Conservation (phyloP, 2,113 vertebrate genomes). For the Tenebrosternarchus preto region DNA sequence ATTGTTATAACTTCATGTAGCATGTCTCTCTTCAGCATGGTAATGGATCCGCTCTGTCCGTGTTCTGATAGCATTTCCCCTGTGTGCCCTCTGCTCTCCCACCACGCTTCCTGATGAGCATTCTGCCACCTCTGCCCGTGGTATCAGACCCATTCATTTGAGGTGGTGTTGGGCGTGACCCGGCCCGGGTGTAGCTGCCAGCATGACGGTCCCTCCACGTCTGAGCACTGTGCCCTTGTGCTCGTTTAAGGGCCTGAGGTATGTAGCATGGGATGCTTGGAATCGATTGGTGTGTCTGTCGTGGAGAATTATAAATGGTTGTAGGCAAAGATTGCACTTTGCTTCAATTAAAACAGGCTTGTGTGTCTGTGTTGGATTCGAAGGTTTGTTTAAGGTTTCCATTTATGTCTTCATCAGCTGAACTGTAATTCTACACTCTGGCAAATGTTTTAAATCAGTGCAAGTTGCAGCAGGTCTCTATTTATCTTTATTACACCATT, state of each 20-base stretch:
- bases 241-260: slow-evolving; percentile 15
- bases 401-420: too few species aligned
- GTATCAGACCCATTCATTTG: slow-evolving; percentile 29
- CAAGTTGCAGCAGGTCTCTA: too few species aligned
- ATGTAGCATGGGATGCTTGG: slow-evolving; percentile 9
- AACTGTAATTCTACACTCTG: too few species aligned
- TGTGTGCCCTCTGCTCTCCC: slow-evolving; percentile 3
- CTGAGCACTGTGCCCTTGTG: background rate
- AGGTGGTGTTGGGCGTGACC: slow-evolving; percentile 17
- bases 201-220: background rate
- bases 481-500: too few species aligned
- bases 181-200: background rate
- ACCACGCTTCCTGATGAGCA: slow-evolving; percentile 37
- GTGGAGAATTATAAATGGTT: slow-evolving; percentile 27
- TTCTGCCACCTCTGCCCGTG: slow-evolving; percentile 19
- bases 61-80: slow-evolving; percentile 25
- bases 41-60: slow-evolving; percentile 15
- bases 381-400: too few species aligned
- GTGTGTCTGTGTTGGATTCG: background rate
- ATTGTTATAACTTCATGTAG: slow-evolving; percentile 12
- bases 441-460: too few species aligned
- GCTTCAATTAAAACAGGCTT: slow-evolving; percentile 31
- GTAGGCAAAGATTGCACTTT: slow-evolving; percentile 10
- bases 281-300: slow-evolving; percentile 38
- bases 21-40: slow-evolving; percentile 17